Base-by-base conservation (phyloP, 2,113 vertebrate genomes). In the Colinus virginianus region DNA sequence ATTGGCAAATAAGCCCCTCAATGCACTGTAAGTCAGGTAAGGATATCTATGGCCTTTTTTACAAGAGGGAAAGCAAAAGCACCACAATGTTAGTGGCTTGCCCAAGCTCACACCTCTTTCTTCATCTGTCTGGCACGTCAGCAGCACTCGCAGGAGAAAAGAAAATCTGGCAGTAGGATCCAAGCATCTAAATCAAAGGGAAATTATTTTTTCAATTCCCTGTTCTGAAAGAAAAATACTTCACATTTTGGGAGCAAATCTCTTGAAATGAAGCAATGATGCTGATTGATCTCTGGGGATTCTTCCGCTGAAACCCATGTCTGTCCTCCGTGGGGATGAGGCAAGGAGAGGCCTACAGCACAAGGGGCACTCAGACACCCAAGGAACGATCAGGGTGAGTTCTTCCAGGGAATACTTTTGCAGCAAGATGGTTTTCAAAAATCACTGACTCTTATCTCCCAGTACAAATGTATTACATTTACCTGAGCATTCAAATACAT, bases 21-120 rank as follows among this genome's bases (percentile, higher is more conserved):
- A 49, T 15, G 43, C 77, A 23, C 22, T 43, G 2, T 45, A 66
- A 63, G 28, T 62, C 49, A 43, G 45, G 43, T 58, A 53, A 72
- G 58, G 45, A 77, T 61, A 63, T 43, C 59, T 67, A 7, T 4
- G 20, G 11, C 51, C 56, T 87, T 84, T 89, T 63, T n/a, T 18
- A 49, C 42, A 67, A 76, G 78, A 90, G 15, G 38, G 42, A 43
- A 96, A 92, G 77, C 70, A 94, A 75, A 87, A 92, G 81, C 38
- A 83, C 20, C 13, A 21, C 32, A 51, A 48, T 77, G 78, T 92
- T 80, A 85, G 85, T 70, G 25, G 38, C 46, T 87, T 82, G 59
- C 55, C 62, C 78, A 87, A 70, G 42, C 67, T 92, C 71, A 90
- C 81, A 90, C 42, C 59, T 84, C 42, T 71, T 84, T 18, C 84